These are phyloP conservation scores for Fabriciana adippe DNA, from an alignment of 2,888 invertebrate genomes.

Conservation along the genomic window DNA sequence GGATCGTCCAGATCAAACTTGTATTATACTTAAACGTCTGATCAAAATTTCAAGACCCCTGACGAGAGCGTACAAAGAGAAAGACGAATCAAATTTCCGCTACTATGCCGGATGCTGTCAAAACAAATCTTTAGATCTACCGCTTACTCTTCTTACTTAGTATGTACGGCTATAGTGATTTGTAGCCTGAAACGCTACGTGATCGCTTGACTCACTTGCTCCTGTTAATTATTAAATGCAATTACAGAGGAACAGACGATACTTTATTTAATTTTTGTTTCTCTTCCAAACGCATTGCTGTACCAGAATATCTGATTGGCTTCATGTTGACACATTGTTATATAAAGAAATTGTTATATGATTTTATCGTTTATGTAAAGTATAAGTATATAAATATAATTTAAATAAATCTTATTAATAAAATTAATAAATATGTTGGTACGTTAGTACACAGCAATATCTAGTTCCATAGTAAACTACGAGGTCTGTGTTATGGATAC, in stretches of 20 bases:
- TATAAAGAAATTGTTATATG: not conserved
- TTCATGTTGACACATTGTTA: not conserved
- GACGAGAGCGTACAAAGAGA: no score
- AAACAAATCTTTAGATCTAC: not conserved
- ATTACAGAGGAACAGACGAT: conserved; percentile 26
- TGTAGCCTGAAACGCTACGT: conserved; percentile 60
- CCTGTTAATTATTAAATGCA: conserved; percentile 69
- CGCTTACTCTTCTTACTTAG: conserved; percentile 12
- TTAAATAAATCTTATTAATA: no score
- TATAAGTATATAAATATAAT: not conserved
- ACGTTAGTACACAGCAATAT: no score
- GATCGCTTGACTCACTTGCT: conserved; percentile 65
- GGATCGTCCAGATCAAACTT: no score
- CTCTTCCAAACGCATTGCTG: conserved; percentile 2
- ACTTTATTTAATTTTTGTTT: conserved; percentile 28
- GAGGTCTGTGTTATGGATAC: no score
- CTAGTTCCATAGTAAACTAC: no score
- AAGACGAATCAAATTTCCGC: not conserved
- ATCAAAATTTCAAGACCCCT: no score
- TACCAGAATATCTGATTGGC: conserved; percentile 1
- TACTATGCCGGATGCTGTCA: not conserved
- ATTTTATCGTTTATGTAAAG: not conserved
- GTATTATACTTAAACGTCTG: no score
- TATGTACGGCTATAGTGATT: conserved; percentile 53
- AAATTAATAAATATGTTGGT: no score